Percentiles rank a stretch among this genome's conserved stretches.
phyloP scores from a whole-genome alignment of 1,140 invertebrate species.

The Venustaconcha ellipsiformis region DNA sequence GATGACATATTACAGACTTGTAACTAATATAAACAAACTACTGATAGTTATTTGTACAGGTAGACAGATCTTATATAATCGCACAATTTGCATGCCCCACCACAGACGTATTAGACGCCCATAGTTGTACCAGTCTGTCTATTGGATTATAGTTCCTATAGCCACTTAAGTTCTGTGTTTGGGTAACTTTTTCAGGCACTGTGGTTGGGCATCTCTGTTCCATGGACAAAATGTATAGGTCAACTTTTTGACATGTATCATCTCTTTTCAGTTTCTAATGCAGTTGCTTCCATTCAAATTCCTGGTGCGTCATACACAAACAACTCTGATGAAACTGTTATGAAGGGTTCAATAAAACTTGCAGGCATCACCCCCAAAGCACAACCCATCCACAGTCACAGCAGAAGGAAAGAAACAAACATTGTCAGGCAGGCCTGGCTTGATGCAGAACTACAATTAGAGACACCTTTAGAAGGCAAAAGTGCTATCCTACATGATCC shows the following conservation, averaged over 20 bases:
- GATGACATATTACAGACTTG: too few relatives aligned
- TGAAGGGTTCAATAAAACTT: too few relatives aligned
- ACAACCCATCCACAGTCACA: slow-evolving; percentile 16
- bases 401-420: slow-evolving; percentile 7
- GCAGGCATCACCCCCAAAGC: not conserved
- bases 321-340: too few relatives aligned
- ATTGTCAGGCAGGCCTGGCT: slow-evolving; percentile 36
- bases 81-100: too few relatives aligned
- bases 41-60: too few relatives aligned
- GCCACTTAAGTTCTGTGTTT: too few relatives aligned
- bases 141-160: too few relatives aligned
- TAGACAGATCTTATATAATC: too few relatives aligned
- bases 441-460: not conserved
- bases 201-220: not conserved
- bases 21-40: too few relatives aligned
- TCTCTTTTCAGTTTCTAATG: slow-evolving; percentile 26
- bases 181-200: not conserved
- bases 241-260: not conserved
- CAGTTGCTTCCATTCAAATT: slow-evolving; percentile 30
- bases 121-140: too few relatives aligned
- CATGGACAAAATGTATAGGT: not conserved
- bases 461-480: not conserved
- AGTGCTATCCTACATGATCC: not conserved
- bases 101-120: too few relatives aligned
- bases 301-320: slow-evolving; percentile 1